Base-by-base conservation (phyloP, 1,140 invertebrate genomes). In the Plutomurus gul region DNA sequence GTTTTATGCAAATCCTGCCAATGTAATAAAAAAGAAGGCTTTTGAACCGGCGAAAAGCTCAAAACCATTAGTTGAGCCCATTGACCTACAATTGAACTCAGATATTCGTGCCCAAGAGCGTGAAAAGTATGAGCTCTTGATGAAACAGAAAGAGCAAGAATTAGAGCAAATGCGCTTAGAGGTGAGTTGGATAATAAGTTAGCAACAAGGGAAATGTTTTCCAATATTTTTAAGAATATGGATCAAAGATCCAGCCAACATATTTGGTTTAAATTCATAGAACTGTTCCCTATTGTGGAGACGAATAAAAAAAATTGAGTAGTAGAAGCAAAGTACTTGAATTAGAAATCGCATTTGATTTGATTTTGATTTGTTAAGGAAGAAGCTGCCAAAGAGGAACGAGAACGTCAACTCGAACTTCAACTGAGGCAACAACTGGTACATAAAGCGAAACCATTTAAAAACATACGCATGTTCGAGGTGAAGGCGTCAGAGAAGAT, bases 1-100 rank as follows among this genome's bases (percentile, higher is more conserved):
- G 10, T 90, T 90, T 83, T 87, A 87, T 81, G 89, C 89, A 4
- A 84, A 85, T 65, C 86, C 87, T 8, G 83, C 87, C n/a, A 84
- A 77, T 5, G 87, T 89, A 18, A 77, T 89, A 1, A 81, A 87
- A n/a, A 87, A 88, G 79, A 85, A 88, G 76, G 89, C 89, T 5
- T 90, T 90, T 85, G 83, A 87, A 43, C 88, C 89, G 5, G 84
- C 86, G 60, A 86, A 85, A 71, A 86, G 86, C 6, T 78, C 80
- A 16, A 86, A 85, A 78, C 83, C 86, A 7, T 81, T 86, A 10
- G 87, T 86, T 84, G 87, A 87, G 43, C 84, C 88, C 4, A 82
- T 84, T 33, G 85, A 87, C 11, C 86, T 90, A 81, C 81, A 85
- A 13, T 85, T 90, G 13, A 86, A 87, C 79, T 88, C 88, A 4